These are phyloP conservation scores for Danio kyathit DNA, from an alignment of 2,797 vertebrate species.

Conservation along the genomic window DNA sequence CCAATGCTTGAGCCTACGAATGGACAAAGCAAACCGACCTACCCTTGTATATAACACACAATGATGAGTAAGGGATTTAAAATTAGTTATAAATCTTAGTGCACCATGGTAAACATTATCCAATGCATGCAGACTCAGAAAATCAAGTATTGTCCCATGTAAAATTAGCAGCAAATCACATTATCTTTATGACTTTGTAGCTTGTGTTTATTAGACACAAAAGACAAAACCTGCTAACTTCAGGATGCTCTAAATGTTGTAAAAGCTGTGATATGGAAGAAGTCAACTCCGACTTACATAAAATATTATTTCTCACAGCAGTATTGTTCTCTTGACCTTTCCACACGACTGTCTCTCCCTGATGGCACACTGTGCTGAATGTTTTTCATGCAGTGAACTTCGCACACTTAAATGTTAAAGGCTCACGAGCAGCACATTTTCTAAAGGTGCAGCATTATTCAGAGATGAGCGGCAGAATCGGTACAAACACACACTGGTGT, in stretches of 20 bases:
- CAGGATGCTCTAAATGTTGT: not conserved
- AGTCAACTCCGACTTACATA: slow-evolving; percentile 7
- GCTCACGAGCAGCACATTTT: slow-evolving; percentile 66
- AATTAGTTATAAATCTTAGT: too few relatives aligned
- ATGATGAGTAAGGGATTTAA: too few relatives aligned
- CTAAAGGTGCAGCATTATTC: slow-evolving; percentile 46
- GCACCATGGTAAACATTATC: too few relatives aligned
- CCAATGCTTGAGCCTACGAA: too few relatives aligned
- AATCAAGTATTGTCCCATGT: not conserved
- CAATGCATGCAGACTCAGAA: not conserved
- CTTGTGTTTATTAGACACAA: not conserved
- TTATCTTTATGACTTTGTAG: not conserved
- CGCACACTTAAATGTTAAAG: slow-evolving; percentile 77
- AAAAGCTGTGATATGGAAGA: too few relatives aligned
- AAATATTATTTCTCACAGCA: slow-evolving; percentile 39
- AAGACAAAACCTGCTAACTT: not conserved
- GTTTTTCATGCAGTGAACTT: slow-evolving; percentile 77
- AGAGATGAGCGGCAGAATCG: slow-evolving; percentile 3
- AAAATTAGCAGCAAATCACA: not conserved
- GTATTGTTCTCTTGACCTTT: slow-evolving; percentile 54
- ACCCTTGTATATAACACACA: too few relatives aligned
- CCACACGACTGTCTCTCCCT: slow-evolving; percentile 16
- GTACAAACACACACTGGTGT: slow-evolving; percentile 19
- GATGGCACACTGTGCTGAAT: slow-evolving; percentile 23
- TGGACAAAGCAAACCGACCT: too few relatives aligned